Evolutionary conservation across 2,888 invertebrate species (phyloP).

Genomic region (Leptopilina syphax): DNA sequence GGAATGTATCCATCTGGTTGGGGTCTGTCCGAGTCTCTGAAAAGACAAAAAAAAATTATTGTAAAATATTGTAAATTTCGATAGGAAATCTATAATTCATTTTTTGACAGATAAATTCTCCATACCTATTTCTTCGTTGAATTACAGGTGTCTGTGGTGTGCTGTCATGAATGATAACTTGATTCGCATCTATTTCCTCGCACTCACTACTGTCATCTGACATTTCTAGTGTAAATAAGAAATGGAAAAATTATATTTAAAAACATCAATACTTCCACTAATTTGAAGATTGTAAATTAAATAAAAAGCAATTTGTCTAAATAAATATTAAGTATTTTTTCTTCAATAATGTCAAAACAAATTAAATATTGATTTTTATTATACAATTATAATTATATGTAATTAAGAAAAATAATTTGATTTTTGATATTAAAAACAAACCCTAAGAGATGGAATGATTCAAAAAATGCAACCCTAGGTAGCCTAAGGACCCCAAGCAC

Average conservation of each 20-base stretch:
- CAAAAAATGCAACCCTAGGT: too few species aligned
- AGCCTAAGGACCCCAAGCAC: too few species aligned
- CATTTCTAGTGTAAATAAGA: constrained; percentile 54
- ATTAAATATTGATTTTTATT: too few species aligned
- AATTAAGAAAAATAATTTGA: too few species aligned
- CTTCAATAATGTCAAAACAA: too few species aligned
- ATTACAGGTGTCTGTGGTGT: constrained; percentile 85
- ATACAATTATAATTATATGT: too few species aligned
- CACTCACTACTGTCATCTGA: constrained; percentile 78
- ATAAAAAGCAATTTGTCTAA: not conserved
- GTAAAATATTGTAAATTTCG: not conserved
- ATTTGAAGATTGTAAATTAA: not conserved
- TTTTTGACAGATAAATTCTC: constrained; percentile 52
- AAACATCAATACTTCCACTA: not conserved
- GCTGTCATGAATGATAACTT: constrained; percentile 89
- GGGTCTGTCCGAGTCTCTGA: constrained; percentile 71
- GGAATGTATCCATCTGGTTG: constrained; percentile 76
- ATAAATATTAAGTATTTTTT: too few species aligned
- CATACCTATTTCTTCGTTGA: constrained; percentile 77
- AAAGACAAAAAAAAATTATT: constrained; percentile 56
- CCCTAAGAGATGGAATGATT: too few species aligned
- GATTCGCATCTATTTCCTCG: constrained; percentile 86
- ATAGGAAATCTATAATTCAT: not conserved
- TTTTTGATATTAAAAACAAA: too few species aligned
- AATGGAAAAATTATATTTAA: not conserved